Base-by-base conservation (phyloP, 53 echinoderm and acorn worm species). In the Patiria pectinifera region DNA sequence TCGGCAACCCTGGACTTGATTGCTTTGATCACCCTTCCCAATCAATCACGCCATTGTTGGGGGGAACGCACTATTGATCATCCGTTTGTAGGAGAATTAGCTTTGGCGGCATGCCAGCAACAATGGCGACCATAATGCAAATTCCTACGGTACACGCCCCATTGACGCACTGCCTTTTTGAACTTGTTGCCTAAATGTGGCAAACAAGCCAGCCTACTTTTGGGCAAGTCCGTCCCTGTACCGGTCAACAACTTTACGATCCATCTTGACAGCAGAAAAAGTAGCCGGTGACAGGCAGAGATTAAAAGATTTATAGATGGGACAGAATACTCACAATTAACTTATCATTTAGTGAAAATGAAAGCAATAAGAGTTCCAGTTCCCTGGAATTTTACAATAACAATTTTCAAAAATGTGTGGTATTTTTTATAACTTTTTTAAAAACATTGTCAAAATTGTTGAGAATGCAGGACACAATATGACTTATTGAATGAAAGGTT, bases 41-140 rank as follows among this genome's bases (percentile, higher is more conserved):
- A 83, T 59, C 83, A 83, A 83, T 83, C 83, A 83, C 44, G 16
- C 59, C 15, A 83, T 60, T 83, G 59, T 76, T 13, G 22, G n/a
- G 15, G 59, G 11, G 83, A 9, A 83, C 24, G 25, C 58, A 59
- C 44, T 46, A n/a, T 59, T 58, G 24, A 83, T 53, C 60, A 25
- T 4, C 60, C 11, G 9, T 6, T 83, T 83, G 60, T 83, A 6
- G 2, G 19, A 24, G n/a, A 83, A 59, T 83, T 59, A 59, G 60
- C 83, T 83, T 83, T 83, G 60, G 58, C 60, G 60, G 83, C 83
- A 59, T 74, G 48, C 13, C 45, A 0, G 16, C 19, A 19, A 45
- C 80, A 79, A 44, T 79, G 80, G 6, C 47, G 12, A 43, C 11
- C 80, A 76, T 47, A 79, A 10, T 24, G 21, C 11, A 70, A 70